phyloP scores from a whole-genome alignment of 2,113 vertebrate species.

The Bujurquina vittata region DNA sequence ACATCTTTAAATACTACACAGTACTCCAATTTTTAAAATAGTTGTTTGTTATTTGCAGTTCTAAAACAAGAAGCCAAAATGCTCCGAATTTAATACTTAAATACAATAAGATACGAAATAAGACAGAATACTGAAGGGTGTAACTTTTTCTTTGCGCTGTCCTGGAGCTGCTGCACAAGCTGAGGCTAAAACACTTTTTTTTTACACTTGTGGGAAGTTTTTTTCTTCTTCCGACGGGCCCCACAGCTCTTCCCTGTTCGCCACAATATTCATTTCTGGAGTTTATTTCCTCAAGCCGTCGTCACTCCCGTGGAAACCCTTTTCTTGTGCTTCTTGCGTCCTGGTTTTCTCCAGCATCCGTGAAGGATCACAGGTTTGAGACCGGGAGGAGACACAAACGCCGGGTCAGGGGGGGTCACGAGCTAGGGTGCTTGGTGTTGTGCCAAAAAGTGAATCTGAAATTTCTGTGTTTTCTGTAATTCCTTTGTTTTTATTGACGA shows the following conservation, averaged over 20 bases:
- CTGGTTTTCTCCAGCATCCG: too few relatives aligned
- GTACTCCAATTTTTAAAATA: not conserved
- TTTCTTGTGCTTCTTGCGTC: too few relatives aligned
- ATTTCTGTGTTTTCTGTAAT: too few relatives aligned
- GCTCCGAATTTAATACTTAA: not conserved
- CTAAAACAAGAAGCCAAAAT: not conserved
- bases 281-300: not conserved
- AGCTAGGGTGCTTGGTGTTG: too few relatives aligned
- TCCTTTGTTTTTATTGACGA: too few relatives aligned
- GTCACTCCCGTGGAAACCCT: not conserved
- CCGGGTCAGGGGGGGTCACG: too few relatives aligned
- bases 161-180: fast-evolving
- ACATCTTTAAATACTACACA: not conserved
- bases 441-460: too few relatives aligned
- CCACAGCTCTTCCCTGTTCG: not conserved
- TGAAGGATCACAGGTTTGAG: too few relatives aligned
- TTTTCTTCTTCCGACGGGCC: not conserved
- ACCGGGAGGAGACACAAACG: too few relatives aligned
- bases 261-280: not conserved
- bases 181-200: not conserved
- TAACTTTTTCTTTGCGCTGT: not conserved
- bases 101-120: not conserved
- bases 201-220: not conserved
- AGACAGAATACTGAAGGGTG: not conserved
- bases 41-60: not conserved